phyloP scores from a whole-genome alignment of 2,888 invertebrate genomes.

The Stenodera caucasica region DNA sequence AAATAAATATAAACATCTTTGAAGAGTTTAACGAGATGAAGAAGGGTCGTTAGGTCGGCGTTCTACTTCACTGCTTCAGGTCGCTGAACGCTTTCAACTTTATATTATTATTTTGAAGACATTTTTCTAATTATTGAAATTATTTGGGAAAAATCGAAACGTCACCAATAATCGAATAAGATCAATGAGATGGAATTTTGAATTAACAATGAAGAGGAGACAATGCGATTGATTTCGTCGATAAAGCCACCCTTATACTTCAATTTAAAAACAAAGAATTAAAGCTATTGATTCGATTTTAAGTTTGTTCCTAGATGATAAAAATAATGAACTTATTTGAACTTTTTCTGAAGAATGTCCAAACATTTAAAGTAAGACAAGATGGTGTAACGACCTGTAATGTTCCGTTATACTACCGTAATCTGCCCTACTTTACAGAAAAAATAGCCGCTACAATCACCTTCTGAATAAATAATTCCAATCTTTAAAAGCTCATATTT shows the following conservation, averaged over 20 bases:
- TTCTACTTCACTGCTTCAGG: conserved; percentile 10
- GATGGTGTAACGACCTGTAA: conserved; percentile 36
- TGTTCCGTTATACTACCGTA: conserved; percentile 38
- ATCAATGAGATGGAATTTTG: too few species aligned
- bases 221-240: not conserved
- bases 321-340: conserved; percentile 33
- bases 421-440: conserved; percentile 35
- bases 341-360: conserved; percentile 29
- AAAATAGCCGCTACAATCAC: conserved; percentile 14
- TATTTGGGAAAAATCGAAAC: conserved; percentile 1
- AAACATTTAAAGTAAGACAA: conserved; percentile 28
- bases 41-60: conserved; percentile 11
- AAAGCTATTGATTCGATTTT: too few species aligned
- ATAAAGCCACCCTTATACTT: too few species aligned
- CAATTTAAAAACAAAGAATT: too few species aligned
- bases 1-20: not conserved
- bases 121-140: conserved; percentile 8
- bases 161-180: too few species aligned
- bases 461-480: not conserved
- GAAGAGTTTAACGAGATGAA: conserved; percentile 2
- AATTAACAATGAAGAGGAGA: not conserved
- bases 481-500: not conserved
- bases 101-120: not conserved
- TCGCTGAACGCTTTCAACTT: conserved; percentile 11
- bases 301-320: too few species aligned